Conservation (phyloP, 1,140 invertebrate genomes). For the Brachionus rubens region DNA sequence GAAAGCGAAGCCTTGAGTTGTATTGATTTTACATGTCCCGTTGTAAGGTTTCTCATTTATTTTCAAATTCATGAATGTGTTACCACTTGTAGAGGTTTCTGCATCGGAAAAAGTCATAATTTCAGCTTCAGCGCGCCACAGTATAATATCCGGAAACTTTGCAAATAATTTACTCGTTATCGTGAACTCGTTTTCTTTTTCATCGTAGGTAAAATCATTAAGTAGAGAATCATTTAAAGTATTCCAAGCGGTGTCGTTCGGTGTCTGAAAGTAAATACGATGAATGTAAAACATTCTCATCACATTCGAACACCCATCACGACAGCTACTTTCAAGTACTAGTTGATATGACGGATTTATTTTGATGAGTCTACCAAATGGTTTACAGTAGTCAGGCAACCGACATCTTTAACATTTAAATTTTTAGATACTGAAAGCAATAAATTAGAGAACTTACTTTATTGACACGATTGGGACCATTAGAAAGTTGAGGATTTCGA, state of each 20-base stretch:
- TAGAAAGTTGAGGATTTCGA: not conserved
- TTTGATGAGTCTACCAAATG: not conserved
- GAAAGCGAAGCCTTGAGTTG: not conserved
- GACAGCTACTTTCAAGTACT: not conserved
- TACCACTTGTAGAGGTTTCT: not conserved
- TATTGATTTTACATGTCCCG: not conserved
- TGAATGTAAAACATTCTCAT: not conserved
- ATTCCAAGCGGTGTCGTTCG: not conserved
- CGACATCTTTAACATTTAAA: conserved; percentile 4
- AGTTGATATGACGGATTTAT: conserved; percentile 11
- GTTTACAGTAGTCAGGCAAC: not conserved
- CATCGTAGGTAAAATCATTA: not conserved
- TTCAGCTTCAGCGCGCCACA: not conserved
- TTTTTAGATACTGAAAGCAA: not conserved
- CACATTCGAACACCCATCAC: not conserved
- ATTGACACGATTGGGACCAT: not conserved
- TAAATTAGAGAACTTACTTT: not conserved
- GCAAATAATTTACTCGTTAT: not conserved
- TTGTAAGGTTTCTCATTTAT: conserved; percentile 28
- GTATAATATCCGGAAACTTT: not conserved
- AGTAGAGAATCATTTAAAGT: not conserved
- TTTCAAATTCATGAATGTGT: not conserved
- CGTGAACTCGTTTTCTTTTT: not conserved
- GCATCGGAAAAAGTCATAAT: not conserved
- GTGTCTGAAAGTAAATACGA: not conserved